Conservation (phyloP, 2,113 vertebrate species). For the Lycaon pictus region DNA sequence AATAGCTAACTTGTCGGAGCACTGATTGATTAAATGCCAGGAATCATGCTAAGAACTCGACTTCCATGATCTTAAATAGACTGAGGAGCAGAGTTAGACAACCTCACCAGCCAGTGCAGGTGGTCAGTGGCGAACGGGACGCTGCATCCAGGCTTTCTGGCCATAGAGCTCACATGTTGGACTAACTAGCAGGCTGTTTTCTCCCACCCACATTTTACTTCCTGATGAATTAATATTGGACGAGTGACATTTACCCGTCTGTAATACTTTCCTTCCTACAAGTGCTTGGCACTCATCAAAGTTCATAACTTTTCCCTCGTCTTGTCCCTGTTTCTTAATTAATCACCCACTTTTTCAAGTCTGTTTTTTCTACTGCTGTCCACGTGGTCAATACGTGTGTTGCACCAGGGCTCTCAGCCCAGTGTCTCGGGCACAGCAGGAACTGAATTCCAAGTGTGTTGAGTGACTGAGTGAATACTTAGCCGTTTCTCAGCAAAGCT, state of each 20-base stretch:
- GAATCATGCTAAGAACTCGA: neutral
- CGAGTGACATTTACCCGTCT: neutral
- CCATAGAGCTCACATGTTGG: neutral
- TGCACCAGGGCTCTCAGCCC: neutral
- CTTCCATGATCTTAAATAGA: neutral
- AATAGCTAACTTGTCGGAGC: neutral
- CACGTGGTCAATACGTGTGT: neutral
- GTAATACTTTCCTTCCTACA: neutral
- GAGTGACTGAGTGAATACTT: neutral
- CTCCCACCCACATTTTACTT: constrained; percentile 12
- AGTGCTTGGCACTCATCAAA: neutral
- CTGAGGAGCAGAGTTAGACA: neutral
- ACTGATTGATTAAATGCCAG: neutral
- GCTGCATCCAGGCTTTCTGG: neutral
- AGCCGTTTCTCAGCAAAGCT: neutral
- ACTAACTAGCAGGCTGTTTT: neutral
- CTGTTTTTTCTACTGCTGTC: neutral
- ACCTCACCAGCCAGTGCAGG: neutral
- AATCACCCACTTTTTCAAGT: constrained; percentile 36
- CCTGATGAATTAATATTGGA: constrained; percentile 17
- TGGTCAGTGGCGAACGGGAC: neutral
- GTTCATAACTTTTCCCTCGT: constrained; percentile 37
- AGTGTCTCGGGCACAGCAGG: neutral
- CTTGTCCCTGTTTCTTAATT: constrained; percentile 1
- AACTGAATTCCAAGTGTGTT: neutral